Base-by-base conservation (phyloP, 2,797 vertebrate genomes). In the Hybognathus amarus region DNA sequence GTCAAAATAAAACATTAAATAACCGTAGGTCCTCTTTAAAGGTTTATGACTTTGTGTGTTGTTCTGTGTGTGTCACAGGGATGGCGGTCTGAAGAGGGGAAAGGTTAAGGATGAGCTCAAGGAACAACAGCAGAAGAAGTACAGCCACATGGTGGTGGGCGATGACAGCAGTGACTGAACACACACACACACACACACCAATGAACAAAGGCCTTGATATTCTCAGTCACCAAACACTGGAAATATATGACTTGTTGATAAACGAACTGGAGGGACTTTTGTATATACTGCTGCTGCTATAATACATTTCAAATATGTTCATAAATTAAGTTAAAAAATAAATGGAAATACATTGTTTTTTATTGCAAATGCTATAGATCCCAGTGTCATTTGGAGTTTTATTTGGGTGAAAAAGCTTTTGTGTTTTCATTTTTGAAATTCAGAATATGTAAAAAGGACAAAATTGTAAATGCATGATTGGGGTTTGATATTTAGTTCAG, bases 101-200 rank as follows among this genome's bases (percentile, higher is more conserved):
- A 98, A 97, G 91, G 98, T 99, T 86, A 99, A 99, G 92, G 96
- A 97, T 2, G 93, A 94, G 0, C 97, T 95, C 52, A 98, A 94
- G 89, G 95, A 99, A 87, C 94, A 97, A 79, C 96, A 99, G 86
- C 98, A 99, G 95, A 99, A 97, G 89, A 96, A 95, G 90, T 99
- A 98, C 89, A 99, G 98, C 95, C 96, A 91, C 90, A 98, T 98
- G 96, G 95, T 99, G 63, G 95, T 96, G 83, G 95, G 96, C 88
- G 95, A 94, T 0, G 92, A 95, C 71, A 91, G 92, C 90, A 86
- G 86, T 89, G 91, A 89, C 90, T 80, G 90, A 94, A 84, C 69
- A 24, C 33, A 63, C 64, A 79, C 18, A 83, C 64, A 79, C 24
- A 83, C 56, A 33, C 64, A 75, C 24, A 83, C 56, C 68, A 63